phyloP scores from a whole-genome alignment of 2,113 vertebrate genomes.

The Ailurus styani region DNA sequence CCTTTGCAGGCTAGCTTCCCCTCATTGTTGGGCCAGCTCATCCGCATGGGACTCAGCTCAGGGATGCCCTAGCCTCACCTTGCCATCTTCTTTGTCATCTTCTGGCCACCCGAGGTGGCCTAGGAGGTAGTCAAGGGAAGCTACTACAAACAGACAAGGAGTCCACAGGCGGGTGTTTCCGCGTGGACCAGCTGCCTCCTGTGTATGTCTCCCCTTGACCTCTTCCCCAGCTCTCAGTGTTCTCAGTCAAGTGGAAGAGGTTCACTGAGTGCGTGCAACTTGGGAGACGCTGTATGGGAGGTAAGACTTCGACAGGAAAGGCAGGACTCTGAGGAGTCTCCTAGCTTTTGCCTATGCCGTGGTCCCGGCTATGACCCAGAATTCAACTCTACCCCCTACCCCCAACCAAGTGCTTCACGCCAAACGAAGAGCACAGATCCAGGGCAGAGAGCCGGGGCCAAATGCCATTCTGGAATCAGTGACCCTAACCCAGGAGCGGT shows the following conservation, averaged over 20 bases:
- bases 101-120: not conserved
- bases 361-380: not conserved
- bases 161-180: not conserved
- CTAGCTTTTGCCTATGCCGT: not conserved
- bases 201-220: not conserved
- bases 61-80: constrained; percentile 45
- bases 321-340: not conserved
- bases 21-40: constrained; percentile 59
- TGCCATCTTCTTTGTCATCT: not conserved
- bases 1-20: constrained; percentile 70
- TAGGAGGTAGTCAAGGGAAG: not conserved
- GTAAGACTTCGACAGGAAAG: not conserved
- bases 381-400: not conserved
- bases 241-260: not conserved
- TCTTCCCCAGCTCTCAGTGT: not conserved
- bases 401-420: not conserved
- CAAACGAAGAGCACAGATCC: not conserved
- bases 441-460: not conserved
- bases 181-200: not conserved
- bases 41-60: constrained; percentile 52
- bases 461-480: not conserved
- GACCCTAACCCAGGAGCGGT: not conserved
- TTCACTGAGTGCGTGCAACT: not conserved
- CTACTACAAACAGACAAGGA: not conserved
- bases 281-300: not conserved